These are phyloP conservation scores for Anticlea derivata DNA, from an alignment of 2,888 invertebrate species.

Conservation along the genomic window DNA sequence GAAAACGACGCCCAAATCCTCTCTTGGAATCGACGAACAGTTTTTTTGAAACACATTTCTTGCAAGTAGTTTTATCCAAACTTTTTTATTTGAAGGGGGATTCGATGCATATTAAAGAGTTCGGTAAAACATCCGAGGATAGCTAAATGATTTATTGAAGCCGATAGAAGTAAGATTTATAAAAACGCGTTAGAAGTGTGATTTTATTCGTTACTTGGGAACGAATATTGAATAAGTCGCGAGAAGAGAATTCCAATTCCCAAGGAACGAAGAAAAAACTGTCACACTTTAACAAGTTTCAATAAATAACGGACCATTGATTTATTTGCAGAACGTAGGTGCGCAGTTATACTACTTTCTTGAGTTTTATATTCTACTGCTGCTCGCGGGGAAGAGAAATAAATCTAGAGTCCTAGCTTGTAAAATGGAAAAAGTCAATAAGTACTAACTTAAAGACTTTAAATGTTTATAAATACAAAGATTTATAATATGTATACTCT, in stretches of 20 bases:
- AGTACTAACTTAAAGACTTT: too few species aligned
- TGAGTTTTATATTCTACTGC: too few species aligned
- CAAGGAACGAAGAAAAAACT: slow-evolving; percentile 20
- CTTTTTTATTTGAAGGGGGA: slow-evolving; percentile 5
- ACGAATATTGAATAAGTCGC: slow-evolving; percentile 28
- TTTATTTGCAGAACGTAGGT: not conserved
- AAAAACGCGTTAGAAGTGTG: slow-evolving; percentile 24
- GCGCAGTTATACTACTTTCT: too few species aligned
- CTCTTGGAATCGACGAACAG: slow-evolving; percentile 45
- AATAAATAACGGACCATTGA: slow-evolving; percentile 8
- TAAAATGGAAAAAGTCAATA: too few species aligned
- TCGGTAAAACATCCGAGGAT: slow-evolving; percentile 10
- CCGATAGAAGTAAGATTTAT: slow-evolving; percentile 25
- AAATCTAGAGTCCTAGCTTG: too few species aligned
- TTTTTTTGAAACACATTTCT: slow-evolving; percentile 40
- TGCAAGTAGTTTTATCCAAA: slow-evolving; percentile 23
- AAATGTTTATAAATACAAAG: too few species aligned
- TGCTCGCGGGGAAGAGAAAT: too few species aligned
- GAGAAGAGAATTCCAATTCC: slow-evolving; percentile 5
- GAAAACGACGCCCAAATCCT: slow-evolving; percentile 25
- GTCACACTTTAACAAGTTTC: slow-evolving; percentile 11
- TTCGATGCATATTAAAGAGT: slow-evolving; percentile 13
- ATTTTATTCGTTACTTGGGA: slow-evolving; percentile 25
- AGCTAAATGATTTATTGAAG: slow-evolving; percentile 26
- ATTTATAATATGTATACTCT: too few species aligned